Evolutionary conservation across 2,797 vertebrate genomes (phyloP), one percentile per base, ranked within the genome.

Genomic region (Phrynocephalus guinanensis): DNA sequence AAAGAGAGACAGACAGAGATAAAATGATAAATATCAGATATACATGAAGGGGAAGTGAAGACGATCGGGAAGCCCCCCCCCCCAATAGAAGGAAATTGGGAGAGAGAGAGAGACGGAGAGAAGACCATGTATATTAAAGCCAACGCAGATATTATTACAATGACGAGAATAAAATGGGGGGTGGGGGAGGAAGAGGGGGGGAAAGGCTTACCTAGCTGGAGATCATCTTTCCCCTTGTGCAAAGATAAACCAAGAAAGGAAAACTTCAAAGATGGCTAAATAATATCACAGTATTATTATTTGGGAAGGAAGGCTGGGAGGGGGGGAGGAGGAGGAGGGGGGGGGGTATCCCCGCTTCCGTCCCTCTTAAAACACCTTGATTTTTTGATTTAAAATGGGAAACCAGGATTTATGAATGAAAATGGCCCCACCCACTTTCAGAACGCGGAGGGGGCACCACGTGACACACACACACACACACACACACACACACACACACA

Each of bases 331-430:
- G 30, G 20, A 30, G 18, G n/a, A n/a, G n/a, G 28, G 5, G 7
- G 20, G 7, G 20, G 66, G 67, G 33, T n/a, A 33, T 56, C 33
- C 48, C 86, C 66, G 30, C 33, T 44, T n/a, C 81, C 60, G 22
- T 28, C 86, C 28, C 48, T 94, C 86, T 93, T n/a, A 92, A 92
- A 86, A 86, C 95, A 93, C 95, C 95, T 95, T 96, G 96, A 97
- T 96, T 97, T 95, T 93, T 95, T 93, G 93, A 92, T 95, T 96
- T 94, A 93, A 95, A 95, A 92, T 44, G 73, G 95, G 76, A 95
- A 63, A 20, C 15, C 60, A 96, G 97, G 97, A 98, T 98, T 98
- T 98, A 98, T 98, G 98, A 98, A 98, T 98, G 98, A 97, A 97
- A 96, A 93, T 95, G 92, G 96, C 94, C 96, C 97, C 97, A 93